phyloP scores from a whole-genome alignment of 2,888 invertebrate genomes.

The Gari tellinella region DNA sequence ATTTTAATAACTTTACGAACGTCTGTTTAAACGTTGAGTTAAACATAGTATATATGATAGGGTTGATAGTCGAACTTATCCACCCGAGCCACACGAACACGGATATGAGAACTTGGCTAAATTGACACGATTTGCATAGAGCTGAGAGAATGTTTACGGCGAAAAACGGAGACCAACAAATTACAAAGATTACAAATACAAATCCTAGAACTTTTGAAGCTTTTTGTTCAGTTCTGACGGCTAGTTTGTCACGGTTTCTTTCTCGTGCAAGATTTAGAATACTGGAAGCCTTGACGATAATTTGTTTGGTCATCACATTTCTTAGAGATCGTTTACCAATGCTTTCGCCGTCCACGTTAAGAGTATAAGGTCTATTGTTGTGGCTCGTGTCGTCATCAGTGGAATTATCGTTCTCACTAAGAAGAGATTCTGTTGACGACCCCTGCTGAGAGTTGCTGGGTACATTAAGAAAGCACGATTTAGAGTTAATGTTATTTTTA shows the following conservation, averaged over 20 bases:
- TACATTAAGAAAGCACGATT: conserved; percentile 42
- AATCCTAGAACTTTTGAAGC: conserved; percentile 92
- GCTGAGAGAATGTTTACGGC: conserved; percentile 78
- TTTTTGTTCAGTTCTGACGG: conserved; percentile 94
- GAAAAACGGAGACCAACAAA: conserved; percentile 84
- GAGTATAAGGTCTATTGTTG: conserved; percentile 4
- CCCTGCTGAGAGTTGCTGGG: conserved; percentile 25
- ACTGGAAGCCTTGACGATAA: conserved; percentile 80
- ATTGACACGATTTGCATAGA: conserved; percentile 91
- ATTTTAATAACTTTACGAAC: conserved; percentile 80
- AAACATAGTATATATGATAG: conserved; percentile 84
- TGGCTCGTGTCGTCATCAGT: conserved; percentile 51
- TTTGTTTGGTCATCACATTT: conserved; percentile 76
- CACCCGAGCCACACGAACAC: conserved; percentile 84
- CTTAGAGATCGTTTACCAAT: conserved; percentile 28
- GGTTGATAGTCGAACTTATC: conserved; percentile 83
- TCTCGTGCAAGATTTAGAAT: conserved; percentile 74
- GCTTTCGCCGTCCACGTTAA: conserved; percentile 5
- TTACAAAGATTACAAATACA: conserved; percentile 83
- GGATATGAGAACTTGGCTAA: conserved; percentile 85
- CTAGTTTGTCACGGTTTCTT: conserved; percentile 53
- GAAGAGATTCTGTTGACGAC: conserved; percentile 46
- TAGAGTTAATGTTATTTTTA: conserved; percentile 4
- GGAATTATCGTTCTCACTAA: conserved; percentile 46
- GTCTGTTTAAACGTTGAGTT: conserved; percentile 82